These are phyloP conservation scores for Elymnias hypermnestra DNA, from an alignment of 1,140 invertebrate species.

Conservation along the genomic window DNA sequence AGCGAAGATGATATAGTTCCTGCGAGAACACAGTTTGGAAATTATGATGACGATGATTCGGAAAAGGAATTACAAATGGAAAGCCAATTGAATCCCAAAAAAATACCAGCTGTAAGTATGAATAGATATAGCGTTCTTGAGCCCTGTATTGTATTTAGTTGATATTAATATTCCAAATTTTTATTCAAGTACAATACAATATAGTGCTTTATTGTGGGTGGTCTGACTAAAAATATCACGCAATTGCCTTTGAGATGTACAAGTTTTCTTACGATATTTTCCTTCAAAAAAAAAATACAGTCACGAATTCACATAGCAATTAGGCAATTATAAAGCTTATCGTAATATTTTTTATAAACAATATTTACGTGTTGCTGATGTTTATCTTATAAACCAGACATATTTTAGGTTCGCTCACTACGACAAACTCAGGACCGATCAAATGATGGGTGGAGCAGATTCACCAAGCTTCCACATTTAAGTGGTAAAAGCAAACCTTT, in stretches of 20 bases:
- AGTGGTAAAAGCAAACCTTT: constrained; percentile 67
- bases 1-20: constrained; percentile 20
- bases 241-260: no score
- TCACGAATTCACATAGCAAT: no score
- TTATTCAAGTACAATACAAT: no score
- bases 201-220: no score
- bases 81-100: constrained; percentile 26
- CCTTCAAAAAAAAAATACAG: no score
- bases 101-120: constrained; percentile 33
- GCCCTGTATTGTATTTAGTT: constrained; percentile 2
- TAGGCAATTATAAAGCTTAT: no score
- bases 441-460: constrained; percentile 43
- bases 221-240: no score
- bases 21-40: constrained; percentile 24
- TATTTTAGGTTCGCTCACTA: neutral
- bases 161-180: no score
- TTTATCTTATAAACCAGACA: no score
- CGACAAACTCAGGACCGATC: constrained; percentile 24
- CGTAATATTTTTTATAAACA: no score
- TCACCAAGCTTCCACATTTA: constrained; percentile 61
- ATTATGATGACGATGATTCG: constrained; percentile 33
- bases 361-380: no score
- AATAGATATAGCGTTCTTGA: neutral
- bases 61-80: constrained; percentile 28
- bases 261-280: no score